Conservation (phyloP, 2,888 invertebrate species). For the Euzophera pinguis region DNA sequence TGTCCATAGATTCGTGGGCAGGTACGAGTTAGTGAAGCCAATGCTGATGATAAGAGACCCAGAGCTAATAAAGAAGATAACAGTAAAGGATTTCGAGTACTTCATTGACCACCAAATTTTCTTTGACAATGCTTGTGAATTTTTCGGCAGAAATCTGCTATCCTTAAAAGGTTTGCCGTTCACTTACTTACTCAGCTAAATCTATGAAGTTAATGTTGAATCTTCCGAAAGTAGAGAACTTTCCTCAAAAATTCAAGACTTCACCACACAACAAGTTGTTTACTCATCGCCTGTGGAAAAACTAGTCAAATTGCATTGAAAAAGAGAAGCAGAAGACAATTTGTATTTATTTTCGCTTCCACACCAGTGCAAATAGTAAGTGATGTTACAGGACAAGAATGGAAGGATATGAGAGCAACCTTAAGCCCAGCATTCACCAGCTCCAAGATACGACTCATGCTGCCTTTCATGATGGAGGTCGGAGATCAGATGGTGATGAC, state of each 20-base stretch:
- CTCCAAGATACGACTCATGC: constrained; percentile 62
- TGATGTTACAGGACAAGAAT: constrained; percentile 31
- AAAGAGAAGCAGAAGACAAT: too few relatives aligned
- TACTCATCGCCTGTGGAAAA: too few relatives aligned
- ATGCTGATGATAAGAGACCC: constrained; percentile 55
- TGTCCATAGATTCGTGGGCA: constrained; percentile 45
- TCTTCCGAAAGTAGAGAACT: too few relatives aligned
- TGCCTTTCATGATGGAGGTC: constrained; percentile 54
- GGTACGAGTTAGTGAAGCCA: constrained; percentile 55
- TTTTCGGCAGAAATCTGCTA: constrained; percentile 70
- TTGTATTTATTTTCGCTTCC: too few relatives aligned
- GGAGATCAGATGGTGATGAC: constrained; percentile 43
- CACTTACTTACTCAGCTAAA: too few relatives aligned
- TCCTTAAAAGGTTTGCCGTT: constrained; percentile 53
- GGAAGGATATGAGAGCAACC: constrained; percentile 55
- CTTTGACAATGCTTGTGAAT: constrained; percentile 53
- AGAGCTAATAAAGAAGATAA: constrained; percentile 63
- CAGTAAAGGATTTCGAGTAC: constrained; percentile 73
- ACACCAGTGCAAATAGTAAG: too few relatives aligned
- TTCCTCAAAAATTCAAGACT: too few relatives aligned
- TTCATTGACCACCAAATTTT: constrained; percentile 62
- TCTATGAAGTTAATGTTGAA: too few relatives aligned
- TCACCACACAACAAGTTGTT: too few relatives aligned
- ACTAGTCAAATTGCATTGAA: too few relatives aligned
- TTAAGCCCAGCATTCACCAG: constrained; percentile 70